Base-by-base conservation (phyloP, 2,797 vertebrate species). In the Liasis olivaceus region DNA sequence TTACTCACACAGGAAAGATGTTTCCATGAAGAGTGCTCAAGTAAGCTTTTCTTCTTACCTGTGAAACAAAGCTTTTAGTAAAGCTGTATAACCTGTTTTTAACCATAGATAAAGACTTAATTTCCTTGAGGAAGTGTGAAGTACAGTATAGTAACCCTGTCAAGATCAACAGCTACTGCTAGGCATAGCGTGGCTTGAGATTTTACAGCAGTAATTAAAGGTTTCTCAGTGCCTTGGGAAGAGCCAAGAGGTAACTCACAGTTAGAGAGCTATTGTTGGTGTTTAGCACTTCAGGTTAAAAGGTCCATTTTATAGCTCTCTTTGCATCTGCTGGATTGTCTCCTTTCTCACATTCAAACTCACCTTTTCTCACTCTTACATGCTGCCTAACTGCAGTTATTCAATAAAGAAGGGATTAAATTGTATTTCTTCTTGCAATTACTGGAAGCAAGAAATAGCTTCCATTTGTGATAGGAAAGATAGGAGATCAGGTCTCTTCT, bases 381-480 rank as follows among this genome's bases (percentile, higher is more conserved):
- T 85, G 92, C 89, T 88, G 77, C 93, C 92, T 93, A 95, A 95
- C 93, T 93, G 95, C 93, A 90, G 91, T 93, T 92, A 96, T 94
- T 95, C 60, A 93, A 91, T n/a, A 6, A n/a, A 31, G 60, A 94
- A 94, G 2, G 5, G 24, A 20, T n/a, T 36, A 36, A 13, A 58
- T 62, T 86, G 62, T 56, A 24, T 72, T 36, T 4, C 0, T 0
- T 88, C 11, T n/a, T 3, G 0, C 84, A 60, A 26, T 28, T 24
- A 36, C 60, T 85, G 77, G 47, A 9, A 9, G 24, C 2, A 24
- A 42, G 47, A 58, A 63, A 81, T 17, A 81, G 66, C 0, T 77
- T 4, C 17, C 7, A 2, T 0, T 36, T 12, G 54, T 15, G 26
- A 11, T 0, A 22, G 1, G 0, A 77, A 0, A 0, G 12, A 14